These are phyloP conservation scores for Limosa lapponica DNA, from an alignment of 2,797 vertebrate genomes.

Conservation along the genomic window DNA sequence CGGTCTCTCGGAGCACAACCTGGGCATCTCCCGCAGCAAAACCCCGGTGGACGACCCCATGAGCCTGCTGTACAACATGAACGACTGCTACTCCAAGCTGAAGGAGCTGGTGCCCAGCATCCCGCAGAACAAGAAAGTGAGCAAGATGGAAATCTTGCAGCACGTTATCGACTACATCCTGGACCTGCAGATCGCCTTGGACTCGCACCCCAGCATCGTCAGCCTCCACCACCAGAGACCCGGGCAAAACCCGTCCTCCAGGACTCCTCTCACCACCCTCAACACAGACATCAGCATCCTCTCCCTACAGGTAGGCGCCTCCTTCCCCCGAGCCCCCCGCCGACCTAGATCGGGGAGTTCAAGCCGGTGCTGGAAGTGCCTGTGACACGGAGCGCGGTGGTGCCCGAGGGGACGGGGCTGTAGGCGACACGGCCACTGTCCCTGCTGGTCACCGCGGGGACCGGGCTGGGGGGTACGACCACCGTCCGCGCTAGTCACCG, in stretches of 20 bases:
- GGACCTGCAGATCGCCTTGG: conserved; percentile 98
- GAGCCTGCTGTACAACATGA: conserved; percentile 98
- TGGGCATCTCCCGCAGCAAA: conserved; percentile 96
- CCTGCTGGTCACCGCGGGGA: background rate
- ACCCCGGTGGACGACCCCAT: conserved; percentile 95
- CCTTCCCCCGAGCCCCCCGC: background rate
- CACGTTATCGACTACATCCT: conserved; percentile 99
- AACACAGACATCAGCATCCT: conserved; percentile 98
- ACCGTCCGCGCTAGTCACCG: background rate
- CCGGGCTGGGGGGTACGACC: background rate
- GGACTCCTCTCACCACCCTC: conserved; percentile 93
- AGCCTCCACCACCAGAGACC: conserved; percentile 87
- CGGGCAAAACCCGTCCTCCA: conserved; percentile 79
- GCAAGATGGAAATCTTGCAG: conserved; percentile 99
- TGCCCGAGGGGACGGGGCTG: background rate
- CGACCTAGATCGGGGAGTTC: rapidly evolving
- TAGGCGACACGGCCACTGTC: background rate
- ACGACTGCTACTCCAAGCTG: conserved; percentile 98
- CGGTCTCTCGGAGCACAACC: conserved; percentile 88
- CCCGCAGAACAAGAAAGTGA: conserved; percentile 97
- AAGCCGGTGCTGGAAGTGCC: rapidly evolving
- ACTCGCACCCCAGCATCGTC: conserved; percentile 91
- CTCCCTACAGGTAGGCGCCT: conserved; percentile 90
- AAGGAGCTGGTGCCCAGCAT: conserved; percentile 99
- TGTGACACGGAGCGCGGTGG: background rate